These are phyloP conservation scores for Aleiodes testaceus DNA, from an alignment of 2,888 invertebrate genomes.

Conservation along the genomic window DNA sequence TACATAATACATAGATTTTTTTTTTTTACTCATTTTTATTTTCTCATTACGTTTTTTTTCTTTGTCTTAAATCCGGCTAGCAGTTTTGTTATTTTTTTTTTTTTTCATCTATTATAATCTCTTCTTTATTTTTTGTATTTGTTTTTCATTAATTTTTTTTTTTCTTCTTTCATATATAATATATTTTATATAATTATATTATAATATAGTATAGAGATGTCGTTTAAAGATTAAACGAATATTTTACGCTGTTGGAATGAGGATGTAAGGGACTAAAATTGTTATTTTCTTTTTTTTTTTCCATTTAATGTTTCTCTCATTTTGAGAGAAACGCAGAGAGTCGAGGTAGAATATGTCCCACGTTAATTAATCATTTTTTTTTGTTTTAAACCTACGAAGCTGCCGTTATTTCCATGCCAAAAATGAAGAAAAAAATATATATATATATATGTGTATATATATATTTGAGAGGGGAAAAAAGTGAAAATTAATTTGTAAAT, in stretches of 20 bases:
- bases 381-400: conserved; percentile 15
- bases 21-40: background rate
- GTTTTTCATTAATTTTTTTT: conserved; percentile 20
- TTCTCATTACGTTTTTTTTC: conserved; percentile 8
- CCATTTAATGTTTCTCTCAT: conserved; percentile 2
- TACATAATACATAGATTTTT: conserved; percentile 28
- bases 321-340: conserved; percentile 4
- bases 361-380: conserved; percentile 19
- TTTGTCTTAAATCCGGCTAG: conserved; percentile 7
- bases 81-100: no score
- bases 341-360: conserved; percentile 40
- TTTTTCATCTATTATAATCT: conserved; percentile 36
- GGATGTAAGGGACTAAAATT: background rate
- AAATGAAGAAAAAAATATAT: conserved; percentile 14
- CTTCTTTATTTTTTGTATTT: conserved; percentile 11
- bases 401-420: background rate
- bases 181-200: conserved; percentile 5
- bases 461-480: background rate
- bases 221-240: conserved; percentile 2
- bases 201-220: background rate
- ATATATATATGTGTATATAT: background rate
- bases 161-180: background rate
- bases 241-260: background rate
- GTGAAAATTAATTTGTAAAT: background rate
- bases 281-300: conserved; percentile 11